Conservation (phyloP, 1,140 invertebrate species). For the Adoxophyes honmai region DNA sequence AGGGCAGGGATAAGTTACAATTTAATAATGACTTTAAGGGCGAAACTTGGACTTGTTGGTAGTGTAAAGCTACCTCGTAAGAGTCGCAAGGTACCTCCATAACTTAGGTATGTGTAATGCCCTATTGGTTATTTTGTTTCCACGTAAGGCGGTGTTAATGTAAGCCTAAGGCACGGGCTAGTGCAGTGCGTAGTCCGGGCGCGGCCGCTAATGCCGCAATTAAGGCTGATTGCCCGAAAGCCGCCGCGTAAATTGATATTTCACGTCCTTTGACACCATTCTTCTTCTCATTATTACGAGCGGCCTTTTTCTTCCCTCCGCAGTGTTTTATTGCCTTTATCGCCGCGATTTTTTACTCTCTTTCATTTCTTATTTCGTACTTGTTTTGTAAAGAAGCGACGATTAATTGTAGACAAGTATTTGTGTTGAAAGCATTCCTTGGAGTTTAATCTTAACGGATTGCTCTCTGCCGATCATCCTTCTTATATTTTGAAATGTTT, state of each 20-base stretch:
- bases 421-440: background rate
- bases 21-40: no score
- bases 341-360: background rate
- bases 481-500: background rate
- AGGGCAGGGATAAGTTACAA: no score
- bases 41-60: no score
- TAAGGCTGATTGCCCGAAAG: background rate
- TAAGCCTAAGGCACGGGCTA: no score
- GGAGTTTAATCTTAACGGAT: slow-evolving; percentile 6
- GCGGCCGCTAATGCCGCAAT: slow-evolving; percentile 1
- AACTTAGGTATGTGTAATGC: no score
- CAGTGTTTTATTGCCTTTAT: slow-evolving; percentile 20
- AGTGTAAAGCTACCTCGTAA: no score
- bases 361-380: slow-evolving; percentile 12
- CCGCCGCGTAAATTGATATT: slow-evolving; percentile 37
- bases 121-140: no score
- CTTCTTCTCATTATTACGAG: slow-evolving; percentile 35
- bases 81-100: no score
- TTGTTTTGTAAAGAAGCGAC: slow-evolving; percentile 21
- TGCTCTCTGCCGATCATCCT: background rate
- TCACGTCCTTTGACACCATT: slow-evolving; percentile 35
- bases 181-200: background rate
- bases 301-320: slow-evolving; percentile 18
- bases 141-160: no score
- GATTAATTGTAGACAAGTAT: slow-evolving; percentile 12